phyloP scores from a whole-genome alignment of 2,797 vertebrate species.

The Botia kubotai region DNA sequence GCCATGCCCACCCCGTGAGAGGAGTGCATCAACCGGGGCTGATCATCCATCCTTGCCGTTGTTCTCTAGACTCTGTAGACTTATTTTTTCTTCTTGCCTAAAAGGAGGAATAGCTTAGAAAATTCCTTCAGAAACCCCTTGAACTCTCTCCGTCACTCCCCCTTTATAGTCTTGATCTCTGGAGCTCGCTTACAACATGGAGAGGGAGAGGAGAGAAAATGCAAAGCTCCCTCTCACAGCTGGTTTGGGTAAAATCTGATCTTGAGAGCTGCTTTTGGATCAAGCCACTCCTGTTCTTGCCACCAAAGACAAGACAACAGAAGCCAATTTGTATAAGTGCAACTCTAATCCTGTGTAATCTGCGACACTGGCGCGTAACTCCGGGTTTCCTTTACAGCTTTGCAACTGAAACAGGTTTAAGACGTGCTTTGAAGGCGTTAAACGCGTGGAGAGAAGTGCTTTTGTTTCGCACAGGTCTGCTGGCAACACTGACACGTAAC shows the following conservation, averaged over 20 bases:
- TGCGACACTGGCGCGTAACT: constrained; percentile 53
- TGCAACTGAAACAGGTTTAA: constrained; percentile 61
- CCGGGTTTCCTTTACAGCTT: constrained; percentile 56
- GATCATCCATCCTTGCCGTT: constrained; percentile 88
- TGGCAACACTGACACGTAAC: constrained; percentile 70
- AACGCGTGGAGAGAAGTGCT: constrained; percentile 66
- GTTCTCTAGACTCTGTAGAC: constrained; percentile 38
- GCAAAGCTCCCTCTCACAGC: constrained; percentile 73
- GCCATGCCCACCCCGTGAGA: constrained; percentile 93
- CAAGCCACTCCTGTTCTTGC: constrained; percentile 69
- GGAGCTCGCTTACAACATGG: constrained; percentile 40
- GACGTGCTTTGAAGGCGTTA: constrained; percentile 42
- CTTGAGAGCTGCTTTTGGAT: constrained; percentile 77
- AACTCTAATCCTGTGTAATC: constrained; percentile 54
- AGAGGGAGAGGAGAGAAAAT: constrained; percentile 59
- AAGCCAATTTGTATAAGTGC: constrained; percentile 60
- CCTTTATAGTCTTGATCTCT: constrained; percentile 33
- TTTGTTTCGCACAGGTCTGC: constrained; percentile 82
- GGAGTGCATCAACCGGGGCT: constrained; percentile 93
- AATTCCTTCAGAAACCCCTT: constrained; percentile 74
- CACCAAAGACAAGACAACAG: constrained; percentile 51
- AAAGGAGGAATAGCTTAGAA: constrained; percentile 66
- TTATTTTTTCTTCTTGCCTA: constrained; percentile 16
- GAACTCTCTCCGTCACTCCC: constrained; percentile 44
- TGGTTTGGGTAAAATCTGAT: constrained; percentile 81